These are phyloP conservation scores for Orcinus orca DNA, from an alignment of 2,113 vertebrate genomes.

Conservation along the genomic window DNA sequence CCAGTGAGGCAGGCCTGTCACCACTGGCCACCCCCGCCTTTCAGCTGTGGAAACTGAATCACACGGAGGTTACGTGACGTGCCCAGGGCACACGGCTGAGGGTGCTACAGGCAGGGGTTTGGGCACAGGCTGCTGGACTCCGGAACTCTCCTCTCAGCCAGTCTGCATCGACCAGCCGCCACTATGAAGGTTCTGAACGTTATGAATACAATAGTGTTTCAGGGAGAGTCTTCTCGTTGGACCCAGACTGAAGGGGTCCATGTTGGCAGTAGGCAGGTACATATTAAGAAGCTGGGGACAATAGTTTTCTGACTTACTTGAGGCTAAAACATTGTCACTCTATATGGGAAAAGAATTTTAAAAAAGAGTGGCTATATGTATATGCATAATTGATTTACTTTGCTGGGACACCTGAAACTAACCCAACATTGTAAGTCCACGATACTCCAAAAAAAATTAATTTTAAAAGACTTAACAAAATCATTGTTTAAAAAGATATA, in stretches of 20 bases:
- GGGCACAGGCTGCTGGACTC: neutral
- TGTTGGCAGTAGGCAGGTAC: neutral
- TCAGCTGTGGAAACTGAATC: neutral
- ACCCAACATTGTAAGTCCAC: neutral
- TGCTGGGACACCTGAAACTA: neutral
- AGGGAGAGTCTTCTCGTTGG: neutral
- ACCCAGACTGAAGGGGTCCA: neutral
- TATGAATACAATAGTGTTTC: rapidly evolving
- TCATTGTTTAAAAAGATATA: neutral
- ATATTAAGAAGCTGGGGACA: neutral
- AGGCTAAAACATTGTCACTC: neutral
- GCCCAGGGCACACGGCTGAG: neutral
- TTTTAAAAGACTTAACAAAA: neutral
- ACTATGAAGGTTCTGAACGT: rapidly evolving
- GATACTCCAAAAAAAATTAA: neutral
- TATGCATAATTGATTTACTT: too few relatives aligned
- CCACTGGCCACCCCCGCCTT: neutral
- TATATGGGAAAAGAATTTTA: neutral
- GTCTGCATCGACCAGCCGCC: neutral
- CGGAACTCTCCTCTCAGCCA: rapidly evolving
- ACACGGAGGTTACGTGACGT: rapidly evolving
- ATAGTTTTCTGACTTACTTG: neutral
- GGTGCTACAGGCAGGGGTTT: rapidly evolving
- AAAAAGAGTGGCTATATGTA: neutral
- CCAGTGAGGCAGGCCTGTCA: neutral